A percentile compares a stretch with the other conserved stretches of the same genome.
Conservation (phyloP, 1,140 invertebrate genomes). For the Apocrypta bakeri region DNA sequence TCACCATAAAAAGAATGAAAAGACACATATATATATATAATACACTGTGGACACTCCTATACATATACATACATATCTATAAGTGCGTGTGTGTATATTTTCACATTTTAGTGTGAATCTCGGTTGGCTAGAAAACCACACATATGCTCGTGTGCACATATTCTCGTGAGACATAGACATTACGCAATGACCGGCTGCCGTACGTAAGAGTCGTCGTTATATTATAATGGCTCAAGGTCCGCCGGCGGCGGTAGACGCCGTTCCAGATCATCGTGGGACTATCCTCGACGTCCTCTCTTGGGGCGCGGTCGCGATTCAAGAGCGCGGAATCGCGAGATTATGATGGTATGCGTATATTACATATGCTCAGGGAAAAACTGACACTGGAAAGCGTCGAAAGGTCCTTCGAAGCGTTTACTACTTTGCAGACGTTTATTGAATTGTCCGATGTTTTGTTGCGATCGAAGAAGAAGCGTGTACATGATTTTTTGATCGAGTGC, state of each 20-base stretch:
- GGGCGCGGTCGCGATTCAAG: constrained; percentile 61
- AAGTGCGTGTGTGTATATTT: not conserved
- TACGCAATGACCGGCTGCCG: constrained; percentile 33
- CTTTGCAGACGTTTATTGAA: no score
- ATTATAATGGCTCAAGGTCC: constrained; percentile 63
- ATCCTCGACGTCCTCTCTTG: constrained; percentile 58
- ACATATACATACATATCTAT: not conserved
- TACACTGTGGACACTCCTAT: not conserved
- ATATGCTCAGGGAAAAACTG: not conserved
- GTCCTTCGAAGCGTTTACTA: not conserved
- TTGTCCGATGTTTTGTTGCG: no score
- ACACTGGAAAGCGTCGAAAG: not conserved
- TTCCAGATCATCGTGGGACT: constrained; percentile 72
- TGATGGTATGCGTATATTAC: no score
- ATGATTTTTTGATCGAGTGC: no score
- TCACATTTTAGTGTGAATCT: constrained; percentile 42
- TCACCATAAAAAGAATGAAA: not conserved
- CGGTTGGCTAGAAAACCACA: not conserved
- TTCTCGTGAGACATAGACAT: not conserved
- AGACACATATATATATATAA: not conserved
- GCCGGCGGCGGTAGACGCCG: constrained; percentile 47
- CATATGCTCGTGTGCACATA: not conserved
- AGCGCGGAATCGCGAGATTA: not conserved
- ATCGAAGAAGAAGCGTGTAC: no score
- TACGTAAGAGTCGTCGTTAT: constrained; percentile 57